Evolutionary conservation across 2,888 invertebrate genomes (phyloP).

Genomic region (Agrochola lota): DNA sequence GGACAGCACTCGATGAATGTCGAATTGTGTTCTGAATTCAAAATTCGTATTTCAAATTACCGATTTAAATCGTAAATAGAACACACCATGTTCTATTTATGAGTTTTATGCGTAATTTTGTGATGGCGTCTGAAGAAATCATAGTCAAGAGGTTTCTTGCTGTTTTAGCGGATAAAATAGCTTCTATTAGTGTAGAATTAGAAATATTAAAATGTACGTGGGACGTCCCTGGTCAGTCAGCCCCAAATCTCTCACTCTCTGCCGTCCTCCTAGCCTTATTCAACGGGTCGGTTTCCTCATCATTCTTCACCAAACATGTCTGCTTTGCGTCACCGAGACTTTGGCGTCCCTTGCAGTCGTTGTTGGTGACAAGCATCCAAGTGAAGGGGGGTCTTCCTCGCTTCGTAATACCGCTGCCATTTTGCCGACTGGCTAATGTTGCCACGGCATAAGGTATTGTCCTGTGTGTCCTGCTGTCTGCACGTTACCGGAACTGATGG

Average conservation of each 20-base stretch:
- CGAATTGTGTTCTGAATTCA: conserved; percentile 53
- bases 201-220: not conserved
- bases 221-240: too few species aligned
- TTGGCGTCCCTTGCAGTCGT: not conserved
- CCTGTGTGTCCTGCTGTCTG: not conserved
- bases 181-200: not conserved
- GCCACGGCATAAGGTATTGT: not conserved
- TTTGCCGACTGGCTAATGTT: not conserved
- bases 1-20: conserved; percentile 48
- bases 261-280: not conserved
- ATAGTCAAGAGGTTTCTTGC: conserved; percentile 18
- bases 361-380: not conserved
- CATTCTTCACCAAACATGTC: not conserved
- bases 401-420: not conserved
- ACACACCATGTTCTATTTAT: conserved; percentile 47
- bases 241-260: not conserved
- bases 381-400: not conserved
- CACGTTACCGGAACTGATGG: not conserved
- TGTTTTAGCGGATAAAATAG: not conserved
- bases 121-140: conserved; percentile 7
- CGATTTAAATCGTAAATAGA: conserved; percentile 53
- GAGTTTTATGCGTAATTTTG: conserved; percentile 36
- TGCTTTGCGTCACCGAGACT: not conserved
- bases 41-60: conserved; percentile 48
- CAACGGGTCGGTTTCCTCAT: not conserved